Conservation (phyloP, 2,797 vertebrate genomes). For the Spinibarbus caldwelli region DNA sequence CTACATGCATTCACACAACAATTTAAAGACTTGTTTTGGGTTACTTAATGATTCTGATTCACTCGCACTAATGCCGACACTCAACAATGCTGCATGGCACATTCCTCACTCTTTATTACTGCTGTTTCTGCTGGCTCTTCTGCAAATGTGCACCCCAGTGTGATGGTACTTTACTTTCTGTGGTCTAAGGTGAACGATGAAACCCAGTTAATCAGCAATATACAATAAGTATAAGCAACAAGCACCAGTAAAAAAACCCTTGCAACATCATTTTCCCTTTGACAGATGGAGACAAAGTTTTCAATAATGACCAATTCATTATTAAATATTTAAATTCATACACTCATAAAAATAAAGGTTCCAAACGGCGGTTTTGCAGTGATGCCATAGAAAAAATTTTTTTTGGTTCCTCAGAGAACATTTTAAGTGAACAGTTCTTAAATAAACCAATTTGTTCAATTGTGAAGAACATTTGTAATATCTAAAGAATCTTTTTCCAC, state of each 20-base stretch:
- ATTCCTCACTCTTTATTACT: background rate
- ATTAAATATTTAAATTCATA: background rate
- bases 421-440: background rate
- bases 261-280: background rate
- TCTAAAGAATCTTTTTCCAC: background rate
- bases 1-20: background rate
- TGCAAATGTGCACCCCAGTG: background rate
- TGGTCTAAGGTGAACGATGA: background rate
- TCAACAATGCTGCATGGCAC: constrained; percentile 4
- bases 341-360: background rate
- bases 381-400: background rate
- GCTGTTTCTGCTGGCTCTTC: background rate
- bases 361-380: background rate
- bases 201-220: background rate
- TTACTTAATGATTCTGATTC: background rate
- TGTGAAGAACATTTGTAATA: background rate
- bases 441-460: background rate
- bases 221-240: background rate
- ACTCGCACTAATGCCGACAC: background rate
- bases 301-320: background rate
- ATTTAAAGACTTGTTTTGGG: background rate
- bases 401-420: background rate
- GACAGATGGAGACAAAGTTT: background rate
- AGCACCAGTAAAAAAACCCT: background rate
- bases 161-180: constrained; percentile 1